phyloP scores from a whole-genome alignment of 1,140 invertebrate species.

The Caenorhabditis latens region DNA sequence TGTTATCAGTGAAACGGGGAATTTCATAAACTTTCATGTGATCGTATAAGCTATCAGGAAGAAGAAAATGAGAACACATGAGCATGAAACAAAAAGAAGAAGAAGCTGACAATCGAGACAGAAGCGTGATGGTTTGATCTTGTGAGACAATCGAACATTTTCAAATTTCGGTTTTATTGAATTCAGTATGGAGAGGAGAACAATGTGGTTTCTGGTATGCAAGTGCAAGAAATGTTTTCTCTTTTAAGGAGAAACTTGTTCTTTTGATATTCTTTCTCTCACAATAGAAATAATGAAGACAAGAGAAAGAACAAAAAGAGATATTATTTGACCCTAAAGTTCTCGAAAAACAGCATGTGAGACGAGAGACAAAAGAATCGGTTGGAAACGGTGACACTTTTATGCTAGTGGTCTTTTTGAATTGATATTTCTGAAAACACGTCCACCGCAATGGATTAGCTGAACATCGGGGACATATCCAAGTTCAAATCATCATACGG shows the following conservation, averaged over 20 bases:
- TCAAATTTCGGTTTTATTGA: background rate
- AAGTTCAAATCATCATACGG: slow-evolving; percentile 42
- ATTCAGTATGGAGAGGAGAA: background rate
- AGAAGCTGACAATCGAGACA: background rate
- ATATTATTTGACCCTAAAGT: slow-evolving; percentile 33
- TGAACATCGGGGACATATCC: slow-evolving; percentile 1
- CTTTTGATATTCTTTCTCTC: slow-evolving; percentile 15
- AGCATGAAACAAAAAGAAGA: background rate
- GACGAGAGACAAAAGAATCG: background rate
- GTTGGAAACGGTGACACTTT: too few relatives aligned
- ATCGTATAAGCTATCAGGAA: background rate
- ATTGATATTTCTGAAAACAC: too few relatives aligned
- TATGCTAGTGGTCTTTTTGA: too few relatives aligned
- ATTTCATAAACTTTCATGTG: slow-evolving; percentile 31
- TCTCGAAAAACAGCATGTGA: background rate
- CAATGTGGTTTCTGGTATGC: background rate
- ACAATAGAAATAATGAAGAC: slow-evolving; percentile 22
- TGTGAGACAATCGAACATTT: background rate
- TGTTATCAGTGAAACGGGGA: background rate
- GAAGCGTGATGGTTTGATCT: background rate
- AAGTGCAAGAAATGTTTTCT: background rate
- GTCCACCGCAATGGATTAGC: too few relatives aligned
- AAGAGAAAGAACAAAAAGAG: background rate
- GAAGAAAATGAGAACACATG: slow-evolving; percentile 11
- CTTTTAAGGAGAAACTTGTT: slow-evolving; percentile 4